Percentiles rank a stretch among this genome's conserved stretches.
These are phyloP conservation scores for Xiphophorus hellerii DNA, from an alignment of 2,113 vertebrate species.

Conservation along the genomic window DNA sequence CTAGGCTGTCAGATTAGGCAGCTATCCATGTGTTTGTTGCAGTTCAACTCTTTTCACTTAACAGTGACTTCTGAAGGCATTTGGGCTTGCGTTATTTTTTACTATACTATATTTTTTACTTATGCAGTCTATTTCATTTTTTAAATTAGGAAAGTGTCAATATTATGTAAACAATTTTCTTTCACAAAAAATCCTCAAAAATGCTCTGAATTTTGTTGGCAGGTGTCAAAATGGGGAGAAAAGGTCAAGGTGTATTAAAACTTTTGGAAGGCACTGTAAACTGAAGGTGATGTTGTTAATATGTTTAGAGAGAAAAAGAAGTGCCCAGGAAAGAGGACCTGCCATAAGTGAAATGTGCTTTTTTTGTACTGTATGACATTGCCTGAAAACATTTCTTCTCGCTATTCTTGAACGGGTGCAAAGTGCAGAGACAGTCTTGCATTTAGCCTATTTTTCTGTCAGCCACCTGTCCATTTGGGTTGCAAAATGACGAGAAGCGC, in stretches of 20 bases:
- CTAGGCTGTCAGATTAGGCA: not conserved
- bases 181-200: too few species aligned
- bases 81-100: too few species aligned
- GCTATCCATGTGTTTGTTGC: not conserved
- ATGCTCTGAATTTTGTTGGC: too few species aligned
- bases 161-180: too few species aligned
- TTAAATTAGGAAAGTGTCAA: too few species aligned
- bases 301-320: constrained; percentile 36
- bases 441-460: constrained; percentile 18
- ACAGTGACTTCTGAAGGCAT: not conserved
- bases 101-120: too few species aligned
- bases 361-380: constrained; percentile 39
- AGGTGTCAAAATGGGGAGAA: not conserved
- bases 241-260: not conserved
- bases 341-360: constrained; percentile 51
- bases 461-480: constrained; percentile 24
- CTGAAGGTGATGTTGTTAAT: constrained; percentile 7
- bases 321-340: constrained; percentile 62
- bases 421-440: constrained; percentile 39
- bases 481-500: constrained; percentile 10
- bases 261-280: not conserved
- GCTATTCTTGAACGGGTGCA: constrained; percentile 11
- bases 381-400: constrained; percentile 32
- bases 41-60: not conserved
- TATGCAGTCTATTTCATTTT: too few species aligned